Evolutionary conservation across 2,113 vertebrate species (phyloP), one percentile per base, ranked within the genome.

Genomic region (Pluvialis apricaria): DNA sequence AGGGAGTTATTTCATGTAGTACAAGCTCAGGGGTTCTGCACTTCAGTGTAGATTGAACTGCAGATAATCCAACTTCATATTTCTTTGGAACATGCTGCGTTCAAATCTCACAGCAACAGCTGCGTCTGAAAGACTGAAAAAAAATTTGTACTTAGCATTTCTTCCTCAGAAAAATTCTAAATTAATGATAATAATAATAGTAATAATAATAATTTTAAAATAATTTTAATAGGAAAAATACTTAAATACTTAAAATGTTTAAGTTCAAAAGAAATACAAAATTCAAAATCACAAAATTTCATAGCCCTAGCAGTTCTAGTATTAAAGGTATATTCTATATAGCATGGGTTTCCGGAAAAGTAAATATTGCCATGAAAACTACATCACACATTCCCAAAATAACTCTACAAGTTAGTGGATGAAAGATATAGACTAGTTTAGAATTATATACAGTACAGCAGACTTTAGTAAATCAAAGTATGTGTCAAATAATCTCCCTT

Each of bases 361-460:
- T 16, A 92, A 96, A 85, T 17, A 51, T 4, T 66, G 76, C 52
- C 62, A 49, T 76, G 81, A 91, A 93, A 93, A 87, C 70, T 38
- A 65, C 72, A 80, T 69, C 47, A 64, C 28, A 2, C n/a, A 54
- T 91, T 90, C 49, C 73, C 83, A 92, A 72, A 71, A 62, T 62
- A 86, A 90, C 94, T 93, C 94, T 64, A 6, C 64, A 82, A 94
- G 78, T 89, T 97, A 92, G 90, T 84, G 65, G 45, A 40, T 73
- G 38, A 81, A 65, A 85, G 51, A 88, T 78, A 62, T 49, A 92
- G 51, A 88, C 70, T 72, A 76, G 42, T 75, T 96, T 45, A 86
- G 89, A 79, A 85, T 85, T 57, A 93, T 38, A 28, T 66, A 93
- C 20, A 49, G 80, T 42, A 78, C 45, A 82, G 85, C 69, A 88